Percentiles rank a stretch among this genome's conserved stretches.
Conservation (phyloP, 2,113 vertebrate genomes). For the Nothoprocta perdicaria region DNA sequence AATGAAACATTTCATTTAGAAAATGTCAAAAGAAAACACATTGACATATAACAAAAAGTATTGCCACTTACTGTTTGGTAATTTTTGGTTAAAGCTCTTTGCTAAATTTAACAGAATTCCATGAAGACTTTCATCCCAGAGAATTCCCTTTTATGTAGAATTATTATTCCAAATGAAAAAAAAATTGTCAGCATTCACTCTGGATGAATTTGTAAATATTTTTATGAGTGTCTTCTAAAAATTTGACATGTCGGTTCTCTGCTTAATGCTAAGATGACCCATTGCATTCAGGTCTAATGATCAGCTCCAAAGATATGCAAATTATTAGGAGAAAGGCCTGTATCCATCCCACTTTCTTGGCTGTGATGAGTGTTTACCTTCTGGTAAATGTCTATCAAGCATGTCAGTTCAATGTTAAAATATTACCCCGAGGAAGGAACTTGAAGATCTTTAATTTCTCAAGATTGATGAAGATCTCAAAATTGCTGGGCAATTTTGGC, state of each 20-base stretch:
- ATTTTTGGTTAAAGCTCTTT: not conserved
- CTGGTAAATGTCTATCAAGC: not conserved
- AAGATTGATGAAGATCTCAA: no score
- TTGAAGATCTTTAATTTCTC: not conserved
- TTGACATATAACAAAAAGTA: slow-evolving; percentile 46
- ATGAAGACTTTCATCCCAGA: not conserved
- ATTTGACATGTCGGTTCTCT: not conserved
- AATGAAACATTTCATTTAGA: slow-evolving; percentile 9
- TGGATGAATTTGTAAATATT: not conserved
- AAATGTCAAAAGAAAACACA: not conserved
- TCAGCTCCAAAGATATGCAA: not conserved
- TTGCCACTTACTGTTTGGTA: not conserved
- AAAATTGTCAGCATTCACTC: fast-evolving
- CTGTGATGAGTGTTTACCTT: not conserved
- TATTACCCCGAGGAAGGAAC: no score
- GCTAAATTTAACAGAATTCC: slow-evolving; percentile 3
- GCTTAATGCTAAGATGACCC: not conserved
- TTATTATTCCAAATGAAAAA: not conserved
- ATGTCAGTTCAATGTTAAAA: not conserved
- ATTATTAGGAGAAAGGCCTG: not conserved
- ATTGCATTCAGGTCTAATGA: not conserved
- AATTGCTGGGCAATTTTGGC: not conserved
- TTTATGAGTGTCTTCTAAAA: not conserved
- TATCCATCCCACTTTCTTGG: not conserved
- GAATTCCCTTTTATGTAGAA: not conserved